A percentile compares a stretch with the other conserved stretches of the same genome.
These are phyloP conservation scores for Aphis gossypii DNA, from an alignment of 1,140 invertebrate genomes.

Conservation along the genomic window DNA sequence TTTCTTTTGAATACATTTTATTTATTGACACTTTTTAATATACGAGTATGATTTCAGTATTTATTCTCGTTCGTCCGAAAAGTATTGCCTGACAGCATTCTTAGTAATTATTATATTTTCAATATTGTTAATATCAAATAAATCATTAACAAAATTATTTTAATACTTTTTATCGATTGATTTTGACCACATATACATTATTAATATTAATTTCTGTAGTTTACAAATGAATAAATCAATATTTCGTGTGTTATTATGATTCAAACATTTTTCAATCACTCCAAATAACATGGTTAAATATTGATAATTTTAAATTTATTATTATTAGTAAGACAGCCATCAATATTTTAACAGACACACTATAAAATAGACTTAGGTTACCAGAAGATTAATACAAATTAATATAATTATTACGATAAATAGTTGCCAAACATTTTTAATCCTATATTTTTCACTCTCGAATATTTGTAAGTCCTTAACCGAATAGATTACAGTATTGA, in stretches of 20 bases:
- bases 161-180: background rate
- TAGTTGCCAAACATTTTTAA: background rate
- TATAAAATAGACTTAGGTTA: background rate
- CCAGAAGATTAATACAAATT: background rate
- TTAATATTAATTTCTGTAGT: background rate
- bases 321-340: background rate
- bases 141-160: background rate
- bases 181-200: background rate
- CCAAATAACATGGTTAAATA: background rate
- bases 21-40: no score
- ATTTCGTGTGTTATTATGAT: background rate
- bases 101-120: background rate
- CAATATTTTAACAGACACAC: background rate
- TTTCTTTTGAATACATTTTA: no score
- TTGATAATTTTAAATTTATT: background rate
- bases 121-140: background rate
- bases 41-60: no score
- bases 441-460: background rate
- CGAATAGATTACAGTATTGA: background rate
- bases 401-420: background rate
- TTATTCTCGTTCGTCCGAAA: background rate
- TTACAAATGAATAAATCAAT: no score
- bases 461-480: background rate
- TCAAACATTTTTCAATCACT: background rate
- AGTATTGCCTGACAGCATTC: background rate